These are phyloP conservation scores for Verasper variegatus DNA, from an alignment of 2,113 vertebrate species.

Conservation along the genomic window DNA sequence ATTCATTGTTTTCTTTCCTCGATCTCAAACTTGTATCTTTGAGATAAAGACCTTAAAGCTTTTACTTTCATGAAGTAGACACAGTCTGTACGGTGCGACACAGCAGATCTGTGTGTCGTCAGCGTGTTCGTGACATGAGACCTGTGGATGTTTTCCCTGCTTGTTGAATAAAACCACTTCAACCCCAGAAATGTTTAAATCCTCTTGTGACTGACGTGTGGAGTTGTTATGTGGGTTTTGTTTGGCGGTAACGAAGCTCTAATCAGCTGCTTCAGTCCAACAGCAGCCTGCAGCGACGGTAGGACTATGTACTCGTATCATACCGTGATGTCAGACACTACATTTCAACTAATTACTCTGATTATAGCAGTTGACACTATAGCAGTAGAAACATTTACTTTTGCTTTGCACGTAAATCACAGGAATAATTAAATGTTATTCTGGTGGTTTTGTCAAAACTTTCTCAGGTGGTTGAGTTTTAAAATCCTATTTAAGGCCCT, in stretches of 20 bases:
- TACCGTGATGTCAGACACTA: not conserved
- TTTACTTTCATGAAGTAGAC: too few species aligned
- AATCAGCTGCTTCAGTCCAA: not conserved
- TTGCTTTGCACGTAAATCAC: not conserved
- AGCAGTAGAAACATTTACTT: not conserved
- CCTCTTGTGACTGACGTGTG: not conserved
- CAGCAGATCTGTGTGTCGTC: too few species aligned
- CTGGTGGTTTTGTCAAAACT: not conserved
- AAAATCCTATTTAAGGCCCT: not conserved
- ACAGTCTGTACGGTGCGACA: too few species aligned
- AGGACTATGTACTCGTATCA: not conserved
- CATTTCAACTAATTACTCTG: not conserved
- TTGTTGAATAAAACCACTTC: not conserved
- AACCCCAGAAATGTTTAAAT: not conserved
- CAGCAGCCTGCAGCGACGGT: constrained; percentile 13
- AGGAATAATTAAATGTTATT: not conserved
- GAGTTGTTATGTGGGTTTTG: not conserved
- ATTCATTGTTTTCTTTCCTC: too few species aligned
- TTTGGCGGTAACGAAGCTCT: not conserved
- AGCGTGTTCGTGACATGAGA: too few species aligned
- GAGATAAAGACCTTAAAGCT: too few species aligned
- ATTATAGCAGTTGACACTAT: not conserved
- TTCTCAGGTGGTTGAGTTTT: not conserved
- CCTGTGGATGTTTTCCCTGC: not conserved
- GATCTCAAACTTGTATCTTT: too few species aligned